Base-by-base conservation (phyloP, 2,888 invertebrate species). In the Synergus laeviventris region DNA sequence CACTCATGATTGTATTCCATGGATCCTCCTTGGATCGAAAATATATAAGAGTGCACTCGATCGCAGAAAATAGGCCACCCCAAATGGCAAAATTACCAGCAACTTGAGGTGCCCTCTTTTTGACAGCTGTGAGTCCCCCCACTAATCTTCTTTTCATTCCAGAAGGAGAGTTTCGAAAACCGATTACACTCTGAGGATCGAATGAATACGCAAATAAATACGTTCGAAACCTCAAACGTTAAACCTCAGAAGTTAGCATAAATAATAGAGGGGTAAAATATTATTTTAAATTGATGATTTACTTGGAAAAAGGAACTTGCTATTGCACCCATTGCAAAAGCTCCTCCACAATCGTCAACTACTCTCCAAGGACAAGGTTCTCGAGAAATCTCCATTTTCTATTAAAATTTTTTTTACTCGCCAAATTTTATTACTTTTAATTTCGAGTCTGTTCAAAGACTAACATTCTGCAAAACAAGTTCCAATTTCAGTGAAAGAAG, bases 361-460 rank as follows among this genome's bases (percentile, higher is more conserved):
- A 99, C 98, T 86, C 99, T 94, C 96, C 97, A 99, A n/a, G 99
- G 99, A 90, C 98, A 98, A n/a, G 98, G 98, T 93, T 98, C 97
- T 92, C 98, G 94, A 79, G 97, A 95, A 91, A 97, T 97, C 92
- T 97, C 97, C 70, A 70, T 70, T 49, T 70, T 14, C 1, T 12
- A 4, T 49, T n/a, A 1, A 9, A 49, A 16, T 45, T 45, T 42
- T 39, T 21, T 42, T 14, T 21, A 12, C 21, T 42, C 14, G 11
- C 1, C 12, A 36, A 54, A 70, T 12, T 36, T 11, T 59, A 24
- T 59, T 24, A 14, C 21, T 59, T 59, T 56, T 59, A 5, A n/a
- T 54, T n/a, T 36, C n/a, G 5, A 70, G 38, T n/a, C n/a, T 11
- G 31, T 11, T 31, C 11, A 5, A 45, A 36, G 1, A 18, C 5